These are phyloP conservation scores for Pyrochroa serraticornis DNA, from an alignment of 2,888 invertebrate species.

Conservation along the genomic window DNA sequence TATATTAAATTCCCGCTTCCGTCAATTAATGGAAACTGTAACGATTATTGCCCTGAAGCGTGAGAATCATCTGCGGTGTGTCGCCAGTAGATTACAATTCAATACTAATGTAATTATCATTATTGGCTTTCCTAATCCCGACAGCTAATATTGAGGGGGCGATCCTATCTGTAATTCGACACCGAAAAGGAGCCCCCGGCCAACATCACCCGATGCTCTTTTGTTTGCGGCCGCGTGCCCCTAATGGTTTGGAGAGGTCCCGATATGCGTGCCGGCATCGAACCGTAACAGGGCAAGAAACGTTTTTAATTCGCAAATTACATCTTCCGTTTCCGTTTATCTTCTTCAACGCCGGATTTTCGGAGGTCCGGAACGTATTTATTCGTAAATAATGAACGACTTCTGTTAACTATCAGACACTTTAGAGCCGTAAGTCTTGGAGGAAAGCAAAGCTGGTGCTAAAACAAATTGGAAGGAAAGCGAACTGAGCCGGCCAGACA, in stretches of 20 bases:
- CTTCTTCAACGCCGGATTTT: constrained; percentile 1
- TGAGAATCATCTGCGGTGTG: constrained; percentile 48
- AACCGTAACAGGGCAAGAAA: constrained; percentile 5
- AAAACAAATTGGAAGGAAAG: constrained; percentile 38
- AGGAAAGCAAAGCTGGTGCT: constrained; percentile 41
- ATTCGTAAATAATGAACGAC: constrained; percentile 32
- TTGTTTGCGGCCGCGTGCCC: constrained; percentile 50
- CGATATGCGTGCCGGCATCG: constrained; percentile 11
- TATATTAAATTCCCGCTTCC: too few relatives aligned
- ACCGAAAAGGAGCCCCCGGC: constrained; percentile 40
- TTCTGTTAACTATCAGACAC: constrained; percentile 36
- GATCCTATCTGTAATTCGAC: constrained; percentile 54
- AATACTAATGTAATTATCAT: constrained; percentile 60
- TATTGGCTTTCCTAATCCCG: constrained; percentile 59
- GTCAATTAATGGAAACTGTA: neutral
- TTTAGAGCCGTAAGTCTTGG: constrained; percentile 36
- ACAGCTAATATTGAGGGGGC: constrained; percentile 47
- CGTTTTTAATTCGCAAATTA: neutral
- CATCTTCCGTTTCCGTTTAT: neutral
- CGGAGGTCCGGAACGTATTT: constrained; percentile 2
- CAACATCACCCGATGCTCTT: constrained; percentile 46
- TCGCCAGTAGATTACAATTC: constrained; percentile 54
- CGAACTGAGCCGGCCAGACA: constrained; percentile 34
- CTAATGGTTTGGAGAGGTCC: constrained; percentile 49
- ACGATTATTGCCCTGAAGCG: constrained; percentile 41